These are phyloP conservation scores for Zaprionus vittiger DNA, from an alignment of 1,140 invertebrate genomes.

Conservation along the genomic window DNA sequence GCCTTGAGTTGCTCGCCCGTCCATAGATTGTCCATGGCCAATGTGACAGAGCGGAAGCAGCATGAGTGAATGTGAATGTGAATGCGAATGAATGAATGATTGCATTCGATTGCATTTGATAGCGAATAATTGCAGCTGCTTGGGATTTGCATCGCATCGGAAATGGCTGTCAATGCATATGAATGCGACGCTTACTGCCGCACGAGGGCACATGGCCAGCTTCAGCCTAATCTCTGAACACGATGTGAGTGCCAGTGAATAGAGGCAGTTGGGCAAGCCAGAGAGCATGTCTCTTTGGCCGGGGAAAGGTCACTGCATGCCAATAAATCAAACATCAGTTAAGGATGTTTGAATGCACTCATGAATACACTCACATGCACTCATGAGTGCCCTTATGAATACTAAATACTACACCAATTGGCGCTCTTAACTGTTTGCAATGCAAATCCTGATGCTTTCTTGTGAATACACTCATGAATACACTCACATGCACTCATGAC, in stretches of 20 bases:
- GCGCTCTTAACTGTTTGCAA: not conserved
- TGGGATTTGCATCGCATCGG: slow-evolving; percentile 23
- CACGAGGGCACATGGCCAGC: not conserved
- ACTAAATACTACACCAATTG: not conserved
- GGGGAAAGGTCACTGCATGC: not conserved
- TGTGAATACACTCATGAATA: not conserved
- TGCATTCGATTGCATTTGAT: slow-evolving; percentile 73
- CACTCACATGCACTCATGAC: not conserved
- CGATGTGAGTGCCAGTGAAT: not conserved
- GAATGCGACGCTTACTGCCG: slow-evolving; percentile 10
- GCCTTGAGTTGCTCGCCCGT: slow-evolving; percentile 3
- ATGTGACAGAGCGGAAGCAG: slow-evolving; percentile 19
- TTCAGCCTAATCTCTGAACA: not conserved
- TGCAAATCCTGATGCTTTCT: no score
- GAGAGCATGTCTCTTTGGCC: not conserved
- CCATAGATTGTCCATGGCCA: slow-evolving; percentile 19
- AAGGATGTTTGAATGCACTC: not conserved
- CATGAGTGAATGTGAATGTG: slow-evolving; percentile 6
- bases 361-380: not conserved
- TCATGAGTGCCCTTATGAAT: not conserved
- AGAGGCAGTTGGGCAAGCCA: not conserved
- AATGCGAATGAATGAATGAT: slow-evolving; percentile 56
- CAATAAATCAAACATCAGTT: not conserved
- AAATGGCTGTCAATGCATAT: slow-evolving; percentile 17
- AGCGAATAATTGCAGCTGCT: slow-evolving; percentile 56